A percentile compares a stretch with the other conserved stretches of the same genome.
These are phyloP conservation scores for Phyllostomus hastatus DNA, from an alignment of 2,113 vertebrate species.

Conservation along the genomic window DNA sequence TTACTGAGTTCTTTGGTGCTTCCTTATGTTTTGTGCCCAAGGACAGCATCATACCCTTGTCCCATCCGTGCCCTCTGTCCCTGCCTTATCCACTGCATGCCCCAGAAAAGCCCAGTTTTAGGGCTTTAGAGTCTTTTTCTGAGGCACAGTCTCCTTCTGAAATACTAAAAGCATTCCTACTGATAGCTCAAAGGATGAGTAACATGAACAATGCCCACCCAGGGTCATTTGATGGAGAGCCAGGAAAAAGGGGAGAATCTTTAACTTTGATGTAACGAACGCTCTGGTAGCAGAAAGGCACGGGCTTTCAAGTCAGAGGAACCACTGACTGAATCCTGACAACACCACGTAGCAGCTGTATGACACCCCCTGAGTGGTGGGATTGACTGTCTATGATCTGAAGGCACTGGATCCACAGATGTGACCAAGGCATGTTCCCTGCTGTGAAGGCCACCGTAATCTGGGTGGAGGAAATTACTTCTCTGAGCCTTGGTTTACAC, in stretches of 20 bases:
- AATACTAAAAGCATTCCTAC: background rate
- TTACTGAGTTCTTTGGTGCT: background rate
- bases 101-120: background rate
- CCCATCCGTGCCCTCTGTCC: background rate
- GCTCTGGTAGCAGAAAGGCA: background rate
- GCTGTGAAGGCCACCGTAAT: background rate
- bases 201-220: background rate
- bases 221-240: background rate
- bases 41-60: background rate
- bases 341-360: background rate
- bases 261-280: background rate
- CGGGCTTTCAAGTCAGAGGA: background rate
- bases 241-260: background rate
- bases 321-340: background rate
- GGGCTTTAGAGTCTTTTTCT: background rate
- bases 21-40: background rate
- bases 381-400: background rate
- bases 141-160: background rate
- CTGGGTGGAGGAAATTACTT: background rate
- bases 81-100: background rate
- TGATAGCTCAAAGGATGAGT: background rate
- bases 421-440: background rate
- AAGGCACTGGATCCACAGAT: background rate
- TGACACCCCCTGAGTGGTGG: accelerated
- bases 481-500: background rate